Evolutionary conservation across 2,888 invertebrate species (phyloP), one percentile per base, ranked within the genome.

Genomic region (Lathronympha strigana): DNA sequence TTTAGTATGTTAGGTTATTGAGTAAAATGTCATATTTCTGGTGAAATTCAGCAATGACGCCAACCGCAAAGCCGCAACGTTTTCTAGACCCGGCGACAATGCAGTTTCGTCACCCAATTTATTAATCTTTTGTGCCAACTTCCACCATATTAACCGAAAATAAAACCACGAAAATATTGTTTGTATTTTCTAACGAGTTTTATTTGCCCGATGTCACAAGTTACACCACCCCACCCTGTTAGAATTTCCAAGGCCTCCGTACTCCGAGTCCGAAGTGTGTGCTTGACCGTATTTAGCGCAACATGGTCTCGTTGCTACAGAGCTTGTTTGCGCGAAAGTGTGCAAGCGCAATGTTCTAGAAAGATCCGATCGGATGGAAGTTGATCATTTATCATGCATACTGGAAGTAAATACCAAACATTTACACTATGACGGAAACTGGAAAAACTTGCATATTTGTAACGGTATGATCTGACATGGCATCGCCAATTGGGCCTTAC

Each of bases 301-400:
- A 51, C 45, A 61, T 40, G 47, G 49, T 40, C 53, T 61, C 15
- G 53, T 61, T 66, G 66, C 66, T 54, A 51, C 64, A 66, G 61
- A 66, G 47, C 66, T 28, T 61, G 66, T 66, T 61, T 61, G 54
- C 54, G 66, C 53, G 60, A 66, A 66, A 66, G 60, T 66, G 54
- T 40, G 66, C 66, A 61, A 66, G 54, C 47, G 66, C 66, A 61
- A 66, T 53, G 54, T 47, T 60, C 53, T 38, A 60, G 28, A 45
- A 28, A 51, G 36, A 45, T 51, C 28, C 55, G 66, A 57, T 55
- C 47, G 36, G 50, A 5, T 51, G 67, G 45, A 51, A 49, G 36
- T 61, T 9, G 33, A 43, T 0, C 1, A 40, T 9, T n/a, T 38
- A 38, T 3, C 15, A 3, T 4, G 15, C 33, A 33, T 9, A 33